These are phyloP conservation scores for Charanyca ferruginea DNA, from an alignment of 2,888 invertebrate genomes.

Conservation along the genomic window DNA sequence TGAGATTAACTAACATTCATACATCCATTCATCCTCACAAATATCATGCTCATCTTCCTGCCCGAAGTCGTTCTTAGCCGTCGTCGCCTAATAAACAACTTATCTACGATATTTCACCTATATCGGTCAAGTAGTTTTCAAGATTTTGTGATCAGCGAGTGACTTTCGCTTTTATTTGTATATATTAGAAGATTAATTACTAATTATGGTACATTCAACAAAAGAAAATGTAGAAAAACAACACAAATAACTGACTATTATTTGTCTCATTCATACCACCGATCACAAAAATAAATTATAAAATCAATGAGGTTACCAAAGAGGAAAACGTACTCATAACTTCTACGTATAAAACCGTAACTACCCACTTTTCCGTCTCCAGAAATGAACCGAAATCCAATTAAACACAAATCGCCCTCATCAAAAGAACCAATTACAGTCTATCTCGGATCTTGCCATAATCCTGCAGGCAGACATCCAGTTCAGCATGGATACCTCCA, in stretches of 20 bases:
- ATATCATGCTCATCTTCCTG: no score
- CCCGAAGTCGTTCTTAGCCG: no score
- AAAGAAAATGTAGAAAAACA: no score
- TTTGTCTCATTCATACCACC: not conserved
- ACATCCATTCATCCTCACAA: no score
- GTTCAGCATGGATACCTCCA: conserved; percentile 50
- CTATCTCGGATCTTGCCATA: conserved; percentile 43
- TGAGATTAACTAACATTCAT: no score
- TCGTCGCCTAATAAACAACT: no score
- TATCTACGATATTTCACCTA: no score
- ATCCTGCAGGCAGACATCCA: conserved; percentile 39
- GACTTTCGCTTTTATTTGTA: no score
- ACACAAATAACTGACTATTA: not conserved
- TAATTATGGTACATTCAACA: no score
- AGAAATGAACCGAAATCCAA: conserved; percentile 32
- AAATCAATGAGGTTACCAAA: not conserved
- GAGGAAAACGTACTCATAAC: not conserved
- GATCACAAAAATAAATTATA: not conserved
- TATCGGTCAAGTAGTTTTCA: no score
- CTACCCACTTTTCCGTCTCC: not conserved
- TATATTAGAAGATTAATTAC: no score
- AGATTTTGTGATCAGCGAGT: no score
- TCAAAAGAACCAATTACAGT: conserved; percentile 49
- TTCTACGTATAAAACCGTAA: not conserved
- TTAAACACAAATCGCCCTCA: conserved; percentile 43